Base-by-base conservation (phyloP, 2,113 vertebrate species). In the Lipophrys pholis region DNA sequence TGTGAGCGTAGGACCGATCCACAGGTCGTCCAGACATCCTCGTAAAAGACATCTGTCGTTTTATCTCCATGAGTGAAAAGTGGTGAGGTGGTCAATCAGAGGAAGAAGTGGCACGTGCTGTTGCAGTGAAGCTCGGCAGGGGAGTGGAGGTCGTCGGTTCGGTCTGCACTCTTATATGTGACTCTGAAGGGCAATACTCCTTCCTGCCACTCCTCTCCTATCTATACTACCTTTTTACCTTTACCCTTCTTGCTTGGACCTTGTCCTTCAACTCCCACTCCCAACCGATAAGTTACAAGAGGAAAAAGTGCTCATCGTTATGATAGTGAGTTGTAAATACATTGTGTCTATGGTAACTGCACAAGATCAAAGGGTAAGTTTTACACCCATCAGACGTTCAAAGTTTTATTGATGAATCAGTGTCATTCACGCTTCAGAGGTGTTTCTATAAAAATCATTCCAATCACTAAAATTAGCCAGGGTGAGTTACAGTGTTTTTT, bases 221-320 rank as follows among this genome's bases (percentile, higher is more conserved):
- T 80, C 80, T 81, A 60, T 86, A 84, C 72, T 7, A 51, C 66
- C 66, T 59, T 70, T 53, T 69, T 50, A 89, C 76, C 81, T 89
- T 86, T 82, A 49, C 49, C 41, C 17, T 11, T 41, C 6, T 35
- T 38, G 6, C 8, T 55, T 55, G 68, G 81, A 91, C 87, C 87
- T 81, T 89, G 89, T 64, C 69, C 71, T n/a, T 6, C 51, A 62
- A 42, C 61, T 58, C 54, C 36, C 58, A 50, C 1, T 39, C 6
- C 39, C 7, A 51, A 54, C 15, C 10, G 35, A 62, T 45, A 11
- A n/a, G 6, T 76, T 17, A 69, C 51, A 77, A n/a, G 11, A 8
- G 43, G 43, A 56, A 59, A 74, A 21, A 12, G 52, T 64, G 40
- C 45, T 54, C 46, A 67, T 63, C 21, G 61, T 43, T 21, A 8